These are phyloP conservation scores for Lepidostoma basale DNA, from an alignment of 1,140 invertebrate species.

Conservation along the genomic window DNA sequence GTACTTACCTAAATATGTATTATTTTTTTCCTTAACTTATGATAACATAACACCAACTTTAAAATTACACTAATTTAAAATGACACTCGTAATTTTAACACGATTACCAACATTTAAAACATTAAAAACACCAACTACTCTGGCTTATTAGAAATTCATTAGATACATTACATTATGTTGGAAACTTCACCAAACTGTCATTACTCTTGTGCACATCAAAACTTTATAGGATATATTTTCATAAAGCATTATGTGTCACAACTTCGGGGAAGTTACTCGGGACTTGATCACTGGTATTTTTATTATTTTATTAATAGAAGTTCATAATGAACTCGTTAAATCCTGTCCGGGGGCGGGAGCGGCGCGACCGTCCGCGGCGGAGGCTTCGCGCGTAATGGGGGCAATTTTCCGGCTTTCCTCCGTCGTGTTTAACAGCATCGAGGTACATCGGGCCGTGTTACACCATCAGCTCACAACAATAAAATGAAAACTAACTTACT, in stretches of 20 bases:
- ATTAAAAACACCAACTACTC: no score
- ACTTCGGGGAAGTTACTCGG: background rate
- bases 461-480: background rate
- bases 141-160: no score
- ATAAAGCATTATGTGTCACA: background rate
- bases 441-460: background rate
- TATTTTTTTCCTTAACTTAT: no score
- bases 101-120: no score
- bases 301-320: background rate
- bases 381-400: constrained; percentile 9
- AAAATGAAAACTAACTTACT: no score
- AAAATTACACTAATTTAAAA: no score
- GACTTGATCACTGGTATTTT: background rate
- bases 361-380: background rate
- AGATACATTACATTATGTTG: no score
- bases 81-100: no score
- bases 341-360: background rate
- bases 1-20: no score
- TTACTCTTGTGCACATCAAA: background rate
- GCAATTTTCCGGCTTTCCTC: constrained; percentile 5
- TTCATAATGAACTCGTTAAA: background rate
- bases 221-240: background rate
- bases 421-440: background rate
- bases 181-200: background rate
- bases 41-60: no score